Evolutionary conservation across 1,140 invertebrate genomes (phyloP).

Genomic region (Brachionus plicatilis): DNA sequence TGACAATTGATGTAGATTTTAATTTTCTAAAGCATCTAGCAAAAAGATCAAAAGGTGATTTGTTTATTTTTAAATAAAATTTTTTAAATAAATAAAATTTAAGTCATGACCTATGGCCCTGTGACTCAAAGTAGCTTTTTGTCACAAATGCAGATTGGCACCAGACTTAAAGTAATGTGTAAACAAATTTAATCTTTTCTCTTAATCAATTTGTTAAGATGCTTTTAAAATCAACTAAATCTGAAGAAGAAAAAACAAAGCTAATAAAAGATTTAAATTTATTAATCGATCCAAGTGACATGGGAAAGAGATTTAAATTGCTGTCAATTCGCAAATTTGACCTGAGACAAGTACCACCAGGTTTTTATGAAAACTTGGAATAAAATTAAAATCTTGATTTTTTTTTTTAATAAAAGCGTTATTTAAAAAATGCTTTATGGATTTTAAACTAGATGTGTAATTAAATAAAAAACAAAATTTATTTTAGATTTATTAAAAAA

Average conservation of each 20-base stretch:
- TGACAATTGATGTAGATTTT: slow-evolving; percentile 37
- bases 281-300: background rate
- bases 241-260: slow-evolving; percentile 7
- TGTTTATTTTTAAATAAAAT: background rate
- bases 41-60: slow-evolving; percentile 1
- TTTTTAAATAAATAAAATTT: background rate
- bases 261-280: background rate
- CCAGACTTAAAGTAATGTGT: background rate
- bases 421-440: background rate
- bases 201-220: background rate
- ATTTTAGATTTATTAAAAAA: background rate
- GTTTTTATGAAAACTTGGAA: background rate
- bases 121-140: slow-evolving; percentile 17
- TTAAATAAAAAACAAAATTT: background rate
- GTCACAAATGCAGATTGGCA: slow-evolving; percentile 28
- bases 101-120: slow-evolving; percentile 4
- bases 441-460: background rate
- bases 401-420: background rate
- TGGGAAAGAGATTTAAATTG: slow-evolving; percentile 29
- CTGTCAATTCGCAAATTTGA: slow-evolving; percentile 33
- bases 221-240: background rate
- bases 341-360: background rate
- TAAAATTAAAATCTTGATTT: background rate
- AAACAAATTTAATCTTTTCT: background rate
- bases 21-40: background rate